These are phyloP conservation scores for Chydorus sphaericus DNA, from an alignment of 2,888 invertebrate species.

Conservation along the genomic window DNA sequence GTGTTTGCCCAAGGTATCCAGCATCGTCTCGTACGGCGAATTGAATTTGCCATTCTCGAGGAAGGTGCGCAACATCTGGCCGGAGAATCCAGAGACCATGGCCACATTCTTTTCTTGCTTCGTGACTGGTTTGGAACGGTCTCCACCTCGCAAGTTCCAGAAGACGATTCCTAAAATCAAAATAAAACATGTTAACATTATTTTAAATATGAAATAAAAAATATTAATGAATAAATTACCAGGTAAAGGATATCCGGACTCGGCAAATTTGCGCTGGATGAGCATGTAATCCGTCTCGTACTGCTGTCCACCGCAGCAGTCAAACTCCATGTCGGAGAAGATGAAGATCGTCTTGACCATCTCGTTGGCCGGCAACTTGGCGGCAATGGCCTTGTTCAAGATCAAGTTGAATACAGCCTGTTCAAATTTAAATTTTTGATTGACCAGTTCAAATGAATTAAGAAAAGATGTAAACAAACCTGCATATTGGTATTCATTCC, in stretches of 20 bases:
- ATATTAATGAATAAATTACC: too few species aligned
- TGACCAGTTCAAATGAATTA: too few species aligned
- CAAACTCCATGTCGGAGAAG: conserved; percentile 20
- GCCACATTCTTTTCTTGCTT: conserved; percentile 15
- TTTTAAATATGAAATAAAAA: too few species aligned
- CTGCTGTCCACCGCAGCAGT: conserved; percentile 12
- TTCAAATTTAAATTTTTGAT: neutral
- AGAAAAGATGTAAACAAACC: neutral
- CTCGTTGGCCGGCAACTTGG: conserved; percentile 14
- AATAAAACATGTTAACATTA: too few species aligned
- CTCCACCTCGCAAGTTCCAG: conserved; percentile 19
- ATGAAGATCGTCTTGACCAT: conserved; percentile 19
- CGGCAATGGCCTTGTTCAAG: conserved; percentile 12
- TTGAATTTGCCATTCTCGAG: conserved; percentile 13
- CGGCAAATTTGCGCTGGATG: conserved; percentile 14
- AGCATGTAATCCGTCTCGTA: conserved; percentile 17
- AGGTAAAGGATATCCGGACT: conserved; percentile 16
- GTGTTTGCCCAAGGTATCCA: neutral
- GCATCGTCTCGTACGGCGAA: neutral
- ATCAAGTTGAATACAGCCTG: conserved; percentile 17
- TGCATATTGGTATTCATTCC: conserved; percentile 17
- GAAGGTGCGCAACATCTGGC: conserved; percentile 16
- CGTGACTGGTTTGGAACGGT: conserved; percentile 17
- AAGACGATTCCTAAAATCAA: too few species aligned
- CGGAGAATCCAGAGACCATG: conserved; percentile 19